Evolutionary conservation across 2,797 vertebrate genomes (phyloP).

Genomic region (Microctenopoma stevenorrisi): DNA sequence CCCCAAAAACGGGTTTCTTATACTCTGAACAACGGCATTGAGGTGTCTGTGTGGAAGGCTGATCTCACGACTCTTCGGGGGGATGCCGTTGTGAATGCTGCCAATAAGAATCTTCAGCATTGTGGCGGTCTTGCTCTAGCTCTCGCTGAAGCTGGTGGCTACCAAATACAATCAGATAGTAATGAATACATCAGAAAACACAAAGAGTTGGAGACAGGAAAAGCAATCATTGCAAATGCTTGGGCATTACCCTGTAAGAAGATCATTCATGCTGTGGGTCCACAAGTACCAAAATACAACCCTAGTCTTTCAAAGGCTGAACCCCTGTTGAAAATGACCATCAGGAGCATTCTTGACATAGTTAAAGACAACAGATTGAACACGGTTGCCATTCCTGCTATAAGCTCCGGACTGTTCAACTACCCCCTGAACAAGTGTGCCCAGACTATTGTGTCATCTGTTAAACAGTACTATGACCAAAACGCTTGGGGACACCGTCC

Average conservation of each 20-base stretch:
- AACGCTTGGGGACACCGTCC: rapidly evolving
- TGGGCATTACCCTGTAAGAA: constrained; percentile 80
- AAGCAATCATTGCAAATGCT: constrained; percentile 51
- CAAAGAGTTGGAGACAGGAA: constrained; percentile 63
- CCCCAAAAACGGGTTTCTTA: constrained; percentile 66
- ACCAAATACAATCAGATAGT: constrained; percentile 77
- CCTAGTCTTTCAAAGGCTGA: rapidly evolving
- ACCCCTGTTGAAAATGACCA: constrained; percentile 16
- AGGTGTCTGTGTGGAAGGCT: constrained; percentile 87
- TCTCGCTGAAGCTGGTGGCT: constrained; percentile 83
- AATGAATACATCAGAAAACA: rapidly evolving
- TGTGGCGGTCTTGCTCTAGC: constrained; percentile 85
- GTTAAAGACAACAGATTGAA: background rate
- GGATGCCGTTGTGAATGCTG: constrained; percentile 91
- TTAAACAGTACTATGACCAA: constrained; percentile 10
- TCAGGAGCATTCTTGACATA: constrained; percentile 67
- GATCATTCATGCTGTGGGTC: constrained; percentile 92
- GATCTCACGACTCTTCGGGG: constrained; percentile 85
- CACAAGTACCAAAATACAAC: rapidly evolving
- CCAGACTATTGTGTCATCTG: constrained; percentile 75
- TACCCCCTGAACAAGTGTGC: constrained; percentile 86
- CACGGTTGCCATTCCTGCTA: constrained; percentile 90
- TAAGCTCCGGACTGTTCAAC: constrained; percentile 90
- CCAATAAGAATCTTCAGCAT: constrained; percentile 82
- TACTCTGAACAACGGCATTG: constrained; percentile 45